A percentile compares a stretch with the other conserved stretches of the same genome.
These are phyloP conservation scores for Rhabdophis nuchalis DNA, from an alignment of 2,797 vertebrate genomes.

Conservation along the genomic window DNA sequence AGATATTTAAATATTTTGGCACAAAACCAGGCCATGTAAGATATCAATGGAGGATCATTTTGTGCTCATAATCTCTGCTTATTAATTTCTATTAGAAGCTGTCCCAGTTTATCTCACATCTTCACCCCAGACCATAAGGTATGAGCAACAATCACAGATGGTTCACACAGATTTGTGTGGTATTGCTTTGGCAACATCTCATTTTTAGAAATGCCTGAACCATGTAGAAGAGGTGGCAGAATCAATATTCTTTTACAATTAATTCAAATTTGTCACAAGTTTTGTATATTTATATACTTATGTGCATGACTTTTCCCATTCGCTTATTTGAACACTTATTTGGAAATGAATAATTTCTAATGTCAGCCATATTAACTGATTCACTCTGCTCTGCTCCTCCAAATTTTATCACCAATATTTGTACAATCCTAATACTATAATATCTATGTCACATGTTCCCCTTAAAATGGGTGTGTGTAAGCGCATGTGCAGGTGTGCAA, in stretches of 20 bases:
- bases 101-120: constrained; percentile 7
- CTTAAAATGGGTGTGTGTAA: background rate
- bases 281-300: background rate
- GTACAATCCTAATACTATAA: too few relatives aligned
- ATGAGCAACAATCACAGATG: constrained; percentile 26
- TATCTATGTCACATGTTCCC: background rate
- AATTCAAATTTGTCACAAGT: background rate
- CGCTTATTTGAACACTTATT: background rate
- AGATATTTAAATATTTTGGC: background rate
- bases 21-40: background rate
- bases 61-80: background rate
- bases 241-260: constrained; percentile 14
- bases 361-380: background rate
- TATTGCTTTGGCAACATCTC: constrained; percentile 25
- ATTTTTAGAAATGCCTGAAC: constrained; percentile 16
- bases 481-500: too few relatives aligned
- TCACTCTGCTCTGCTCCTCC: background rate
- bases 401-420: background rate
- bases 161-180: constrained; percentile 26
- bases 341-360: background rate
- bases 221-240: constrained; percentile 7
- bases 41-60: background rate
- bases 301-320: background rate
- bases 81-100: constrained; percentile 3
- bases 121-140: constrained; percentile 8